Percentiles rank a stretch among this genome's conserved stretches.
phyloP scores from a whole-genome alignment of 1,140 invertebrate species.

The Cydia amplana region DNA sequence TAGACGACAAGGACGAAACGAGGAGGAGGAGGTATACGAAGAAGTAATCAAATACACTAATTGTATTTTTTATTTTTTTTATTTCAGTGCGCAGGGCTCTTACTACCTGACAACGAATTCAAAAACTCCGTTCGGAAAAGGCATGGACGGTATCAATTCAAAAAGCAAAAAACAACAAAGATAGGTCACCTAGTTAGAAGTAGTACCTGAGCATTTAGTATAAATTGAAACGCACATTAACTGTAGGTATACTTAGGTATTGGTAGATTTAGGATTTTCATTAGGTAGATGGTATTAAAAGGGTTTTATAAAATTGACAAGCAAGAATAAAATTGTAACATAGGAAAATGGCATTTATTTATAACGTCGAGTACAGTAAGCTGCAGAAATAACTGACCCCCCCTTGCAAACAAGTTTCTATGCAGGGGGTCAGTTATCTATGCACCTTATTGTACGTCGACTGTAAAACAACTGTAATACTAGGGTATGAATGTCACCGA shows the following conservation, averaged over 20 bases:
- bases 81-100: conserved; percentile 69
- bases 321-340: not conserved
- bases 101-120: conserved; percentile 70
- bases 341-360: not conserved
- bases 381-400: too few relatives aligned
- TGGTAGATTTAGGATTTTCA: conserved; percentile 46
- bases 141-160: conserved; percentile 64
- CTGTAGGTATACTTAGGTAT: not conserved
- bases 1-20: too few relatives aligned
- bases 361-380: too few relatives aligned
- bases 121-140: conserved; percentile 66
- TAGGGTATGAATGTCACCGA: too few relatives aligned
- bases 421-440: too few relatives aligned
- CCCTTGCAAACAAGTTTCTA: too few relatives aligned
- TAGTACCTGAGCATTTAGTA: conserved; percentile 1
- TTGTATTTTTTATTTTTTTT: conserved; percentile 35
- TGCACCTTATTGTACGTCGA: too few relatives aligned
- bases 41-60: not conserved
- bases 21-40: too few relatives aligned
- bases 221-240: not conserved
- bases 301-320: conserved; percentile 34
- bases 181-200: conserved; percentile 31
- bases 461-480: too few relatives aligned
- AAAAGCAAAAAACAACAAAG: conserved; percentile 55
- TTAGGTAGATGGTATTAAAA: not conserved